Conservation (phyloP, 2,888 invertebrate genomes). For the Theretra japonica region DNA sequence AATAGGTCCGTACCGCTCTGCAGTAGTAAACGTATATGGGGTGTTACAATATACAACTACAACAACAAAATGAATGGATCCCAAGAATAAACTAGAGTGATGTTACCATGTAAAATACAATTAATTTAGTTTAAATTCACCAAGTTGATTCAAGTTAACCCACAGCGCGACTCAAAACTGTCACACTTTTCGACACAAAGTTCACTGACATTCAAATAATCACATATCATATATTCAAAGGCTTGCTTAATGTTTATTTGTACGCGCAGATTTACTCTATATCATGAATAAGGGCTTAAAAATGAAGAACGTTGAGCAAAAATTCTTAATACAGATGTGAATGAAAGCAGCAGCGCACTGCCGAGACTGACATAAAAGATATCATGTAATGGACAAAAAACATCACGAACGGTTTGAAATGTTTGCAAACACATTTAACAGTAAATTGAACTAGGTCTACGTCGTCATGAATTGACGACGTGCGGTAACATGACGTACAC, state of each 20-base stretch:
- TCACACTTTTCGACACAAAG: neutral
- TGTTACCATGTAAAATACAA: neutral
- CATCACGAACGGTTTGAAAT: neutral
- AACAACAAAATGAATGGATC: too few relatives aligned
- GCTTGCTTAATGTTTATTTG: constrained; percentile 7
- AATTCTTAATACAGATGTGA: constrained; percentile 3
- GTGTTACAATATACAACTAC: too few relatives aligned
- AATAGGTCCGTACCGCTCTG: too few relatives aligned
- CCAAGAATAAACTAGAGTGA: neutral
- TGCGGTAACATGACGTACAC: neutral
- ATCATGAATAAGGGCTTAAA: constrained; percentile 14
- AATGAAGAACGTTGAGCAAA: neutral
- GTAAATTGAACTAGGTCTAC: neutral
- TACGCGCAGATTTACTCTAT: neutral
- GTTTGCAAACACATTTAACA: constrained; percentile 5
- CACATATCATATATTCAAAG: neutral
- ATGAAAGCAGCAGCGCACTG: neutral
- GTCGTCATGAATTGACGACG: neutral
- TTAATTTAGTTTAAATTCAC: neutral
- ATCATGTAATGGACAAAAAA: constrained; percentile 7
- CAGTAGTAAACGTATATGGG: too few relatives aligned
- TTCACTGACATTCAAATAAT: neutral
- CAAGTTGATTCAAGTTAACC: neutral
- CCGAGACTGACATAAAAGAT: constrained; percentile 8
- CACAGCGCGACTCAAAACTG: constrained; percentile 4